Percentiles rank a stretch among this genome's conserved stretches.
These are phyloP conservation scores for Amphilophus citrinellus DNA, from an alignment of 2,113 vertebrate species.

Conservation along the genomic window DNA sequence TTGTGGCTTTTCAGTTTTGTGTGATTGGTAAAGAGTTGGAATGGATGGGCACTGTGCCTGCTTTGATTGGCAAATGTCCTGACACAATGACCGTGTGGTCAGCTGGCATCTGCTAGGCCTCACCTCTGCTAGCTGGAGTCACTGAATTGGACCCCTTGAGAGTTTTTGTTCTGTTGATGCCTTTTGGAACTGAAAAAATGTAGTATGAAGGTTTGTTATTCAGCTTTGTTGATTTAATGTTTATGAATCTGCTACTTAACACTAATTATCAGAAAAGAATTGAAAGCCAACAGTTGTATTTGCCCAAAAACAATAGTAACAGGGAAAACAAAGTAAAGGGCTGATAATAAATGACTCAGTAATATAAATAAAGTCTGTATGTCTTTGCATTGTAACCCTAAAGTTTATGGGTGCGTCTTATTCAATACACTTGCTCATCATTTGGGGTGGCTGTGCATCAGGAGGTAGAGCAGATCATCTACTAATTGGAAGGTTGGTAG, in stretches of 20 bases:
- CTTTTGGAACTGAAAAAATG: not conserved
- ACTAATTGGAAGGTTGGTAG: too few relatives aligned
- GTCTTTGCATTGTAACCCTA: too few relatives aligned
- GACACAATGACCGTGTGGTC: not conserved
- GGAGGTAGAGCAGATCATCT: too few relatives aligned
- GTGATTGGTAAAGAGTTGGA: not conserved
- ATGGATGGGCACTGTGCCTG: not conserved
- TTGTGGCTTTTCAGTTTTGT: not conserved
- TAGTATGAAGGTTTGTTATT: not conserved
- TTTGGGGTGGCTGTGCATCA: too few relatives aligned
- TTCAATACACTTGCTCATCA: too few relatives aligned
- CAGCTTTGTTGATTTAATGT: not conserved
- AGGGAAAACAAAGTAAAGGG: too few relatives aligned
- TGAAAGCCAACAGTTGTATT: too few relatives aligned
- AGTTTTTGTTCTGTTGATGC: not conserved
- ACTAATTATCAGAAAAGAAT: too few relatives aligned
- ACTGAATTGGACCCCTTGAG: not conserved
- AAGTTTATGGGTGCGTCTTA: too few relatives aligned
- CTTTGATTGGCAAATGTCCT: not conserved
- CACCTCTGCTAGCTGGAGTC: not conserved
- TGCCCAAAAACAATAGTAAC: too few relatives aligned
- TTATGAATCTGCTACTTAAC: not conserved
- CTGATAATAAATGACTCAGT: too few relatives aligned
- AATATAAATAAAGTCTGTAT: too few relatives aligned
- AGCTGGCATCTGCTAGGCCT: not conserved